Evolutionary conservation across 2,797 vertebrate species (phyloP), one percentile per base, ranked within the genome.

Genomic region (Euphonia xanthogaster): DNA sequence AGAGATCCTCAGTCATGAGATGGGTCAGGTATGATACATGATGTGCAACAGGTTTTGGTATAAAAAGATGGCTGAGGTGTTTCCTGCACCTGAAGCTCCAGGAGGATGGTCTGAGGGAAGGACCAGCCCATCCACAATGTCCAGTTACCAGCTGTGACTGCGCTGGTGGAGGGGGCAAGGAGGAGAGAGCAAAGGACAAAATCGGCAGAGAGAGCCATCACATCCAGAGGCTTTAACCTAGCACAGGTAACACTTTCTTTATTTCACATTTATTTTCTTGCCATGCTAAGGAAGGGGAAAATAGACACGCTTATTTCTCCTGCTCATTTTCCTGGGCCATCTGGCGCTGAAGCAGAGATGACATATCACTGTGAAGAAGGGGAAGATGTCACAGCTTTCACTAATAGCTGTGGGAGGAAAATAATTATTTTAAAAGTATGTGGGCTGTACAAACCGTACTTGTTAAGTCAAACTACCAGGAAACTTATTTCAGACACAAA

Each of bases 281-380:
- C 72, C 31, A 4, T 94, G 80, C 44, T 94, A 93, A 70, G 72
- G 80, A 77, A 92, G 70, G 74, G 96, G 90, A 93, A 97, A 96
- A 95, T 95, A 96, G 94, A 94, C 94, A 95, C 0, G 2, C 96
- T 96, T 89, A 85, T 95, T 97, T 97, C 94, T 96, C 95, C 96
- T 91, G 96, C 95, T 97, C 91, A 95, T 96, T 97, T 97, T 97
- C 96, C 88, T 91, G 90, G 95, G 95, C 94, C 88, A 96, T 97
- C 96, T 97, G 97, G 95, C 97, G 94, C 93, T 92, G 94, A 95
- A 97, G 94, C 90, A 97, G 91, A 94, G 94, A 96, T 97, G 96
- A 96, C 96, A 97, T 94, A 96, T 96, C 93, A 70, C 90, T 96
- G 96, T 0, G 50, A 97, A 95, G 80, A 92, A 97, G 95, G 95